Evolutionary conservation across 2,113 vertebrate species (phyloP).

Genomic region (Talpa occidentalis): DNA sequence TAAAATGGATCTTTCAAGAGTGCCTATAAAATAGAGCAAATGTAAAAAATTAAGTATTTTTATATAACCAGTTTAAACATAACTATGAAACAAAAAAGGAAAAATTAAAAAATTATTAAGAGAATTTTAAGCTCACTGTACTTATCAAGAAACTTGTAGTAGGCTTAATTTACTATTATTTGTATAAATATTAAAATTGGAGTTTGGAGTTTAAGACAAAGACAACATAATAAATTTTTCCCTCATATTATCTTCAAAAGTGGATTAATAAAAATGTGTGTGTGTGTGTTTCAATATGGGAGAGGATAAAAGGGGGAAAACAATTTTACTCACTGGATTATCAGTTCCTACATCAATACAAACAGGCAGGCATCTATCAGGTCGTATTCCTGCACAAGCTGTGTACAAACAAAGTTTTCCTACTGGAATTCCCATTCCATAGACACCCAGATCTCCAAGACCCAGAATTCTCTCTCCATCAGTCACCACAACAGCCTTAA

Average conservation of each 20-base stretch:
- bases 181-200: neutral
- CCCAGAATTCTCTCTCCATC: constrained; percentile 98
- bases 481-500: constrained; percentile 96
- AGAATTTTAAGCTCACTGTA: neutral
- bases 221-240: neutral
- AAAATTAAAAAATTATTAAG: neutral
- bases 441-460: constrained; percentile 96
- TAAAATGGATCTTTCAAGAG: constrained; percentile 96
- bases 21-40: constrained; percentile 82
- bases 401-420: constrained; percentile 98
- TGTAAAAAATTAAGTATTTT: constrained; percentile 23
- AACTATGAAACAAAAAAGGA: neutral
- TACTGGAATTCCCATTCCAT: constrained; percentile 98
- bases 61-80: constrained; percentile 13
- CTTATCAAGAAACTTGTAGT: constrained; percentile 1
- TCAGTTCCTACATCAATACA: constrained; percentile 97
- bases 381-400: constrained; percentile 95
- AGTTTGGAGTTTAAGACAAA: constrained; percentile 33
- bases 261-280: neutral
- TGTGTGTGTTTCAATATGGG: neutral
- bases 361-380: constrained; percentile 95
- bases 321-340: constrained; percentile 89
- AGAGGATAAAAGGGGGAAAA: neutral
- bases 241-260: constrained; percentile 22
- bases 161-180: constrained; percentile 42